phyloP scores from a whole-genome alignment of 2,113 vertebrate species.

The Ancistrus triradiatus region DNA sequence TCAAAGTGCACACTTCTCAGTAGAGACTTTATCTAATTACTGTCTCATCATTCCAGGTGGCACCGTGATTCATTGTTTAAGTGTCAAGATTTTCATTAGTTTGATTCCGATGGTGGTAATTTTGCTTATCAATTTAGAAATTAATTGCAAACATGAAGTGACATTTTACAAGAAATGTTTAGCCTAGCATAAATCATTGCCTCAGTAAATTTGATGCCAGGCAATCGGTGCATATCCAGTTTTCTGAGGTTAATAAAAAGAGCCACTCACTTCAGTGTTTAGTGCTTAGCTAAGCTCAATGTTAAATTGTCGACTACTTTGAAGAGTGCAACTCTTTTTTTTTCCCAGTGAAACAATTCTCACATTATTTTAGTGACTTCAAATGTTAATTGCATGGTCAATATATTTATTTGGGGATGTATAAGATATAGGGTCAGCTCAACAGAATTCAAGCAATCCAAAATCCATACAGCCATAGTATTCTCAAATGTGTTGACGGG shows the following conservation, averaged over 20 bases:
- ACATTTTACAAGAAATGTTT: slow-evolving; percentile 88
- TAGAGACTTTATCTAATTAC: slow-evolving; percentile 61
- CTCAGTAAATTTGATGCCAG: slow-evolving; percentile 70
- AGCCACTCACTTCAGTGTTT: slow-evolving; percentile 56
- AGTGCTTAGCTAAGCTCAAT: too few relatives aligned
- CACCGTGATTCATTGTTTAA: slow-evolving; percentile 69
- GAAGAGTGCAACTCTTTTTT: too few relatives aligned
- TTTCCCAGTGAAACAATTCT: too few relatives aligned
- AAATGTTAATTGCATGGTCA: too few relatives aligned
- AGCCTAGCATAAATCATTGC: slow-evolving; percentile 79
- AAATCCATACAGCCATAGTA: too few relatives aligned
- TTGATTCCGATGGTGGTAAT: slow-evolving; percentile 70
- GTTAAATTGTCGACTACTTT: too few relatives aligned
- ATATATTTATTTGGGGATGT: too few relatives aligned
- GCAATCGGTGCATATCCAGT: slow-evolving; percentile 64
- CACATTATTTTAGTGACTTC: too few relatives aligned
- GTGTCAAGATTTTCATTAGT: slow-evolving; percentile 53
- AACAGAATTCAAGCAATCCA: too few relatives aligned
- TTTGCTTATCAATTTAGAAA: slow-evolving; percentile 81
- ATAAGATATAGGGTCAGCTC: too few relatives aligned
- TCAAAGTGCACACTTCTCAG: slow-evolving; percentile 51
- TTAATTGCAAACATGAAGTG: slow-evolving; percentile 83
- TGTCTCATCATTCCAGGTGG: slow-evolving; percentile 58
- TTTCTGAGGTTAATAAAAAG: slow-evolving; percentile 67
- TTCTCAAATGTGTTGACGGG: too few relatives aligned